A percentile compares a stretch with the other conserved stretches of the same genome.
These are phyloP conservation scores for Lucilia sericata DNA, from an alignment of 1,140 invertebrate species.

Conservation along the genomic window DNA sequence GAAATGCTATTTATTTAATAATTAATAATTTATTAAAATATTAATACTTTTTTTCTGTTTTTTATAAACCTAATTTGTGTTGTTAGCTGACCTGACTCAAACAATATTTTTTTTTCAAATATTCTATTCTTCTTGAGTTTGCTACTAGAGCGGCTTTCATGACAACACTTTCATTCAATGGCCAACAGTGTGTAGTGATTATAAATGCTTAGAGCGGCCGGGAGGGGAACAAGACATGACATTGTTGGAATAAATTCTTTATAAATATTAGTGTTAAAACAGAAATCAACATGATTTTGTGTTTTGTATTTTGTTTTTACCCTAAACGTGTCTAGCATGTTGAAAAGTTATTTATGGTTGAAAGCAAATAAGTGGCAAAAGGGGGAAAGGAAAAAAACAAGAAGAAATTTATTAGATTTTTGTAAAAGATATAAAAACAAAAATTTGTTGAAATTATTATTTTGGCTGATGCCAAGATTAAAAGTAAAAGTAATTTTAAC, in stretches of 20 bases:
- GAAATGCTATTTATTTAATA: background rate
- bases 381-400: background rate
- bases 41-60: background rate
- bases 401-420: background rate
- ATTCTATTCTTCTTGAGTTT: too few relatives aligned
- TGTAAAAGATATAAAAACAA: background rate
- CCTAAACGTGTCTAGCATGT: slow-evolving; percentile 8
- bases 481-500: background rate
- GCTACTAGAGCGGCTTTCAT: background rate
- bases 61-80: background rate
- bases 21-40: background rate
- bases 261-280: background rate
- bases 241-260: background rate
- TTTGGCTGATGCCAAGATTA: background rate
- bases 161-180: too few relatives aligned
- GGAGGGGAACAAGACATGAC: background rate
- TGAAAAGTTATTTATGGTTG: background rate
- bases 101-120: background rate
- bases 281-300: background rate
- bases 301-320: background rate
- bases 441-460: background rate
- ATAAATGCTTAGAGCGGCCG: background rate
- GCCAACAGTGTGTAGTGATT: background rate
- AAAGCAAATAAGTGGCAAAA: background rate
- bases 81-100: background rate